Evolutionary conservation across 35 echinoderm and acorn worm genomes (phyloP), one percentile per base, ranked within the genome.

Genomic region (Apostichopus japonicus): DNA sequence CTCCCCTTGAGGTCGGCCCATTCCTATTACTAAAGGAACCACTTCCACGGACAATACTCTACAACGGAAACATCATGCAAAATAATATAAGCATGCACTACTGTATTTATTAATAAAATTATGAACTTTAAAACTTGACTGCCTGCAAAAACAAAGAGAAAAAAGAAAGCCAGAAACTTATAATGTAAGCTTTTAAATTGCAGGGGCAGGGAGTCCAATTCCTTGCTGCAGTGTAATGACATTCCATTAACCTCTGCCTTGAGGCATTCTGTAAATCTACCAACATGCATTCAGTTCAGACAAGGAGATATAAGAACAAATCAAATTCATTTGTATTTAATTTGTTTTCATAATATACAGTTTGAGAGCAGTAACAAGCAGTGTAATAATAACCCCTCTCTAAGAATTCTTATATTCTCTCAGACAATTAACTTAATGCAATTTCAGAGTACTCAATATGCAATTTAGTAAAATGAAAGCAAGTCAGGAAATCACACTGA

Each of bases 1-100:
- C 90, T 56, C 73, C 90, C 19, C 15, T 13, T 27, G 90, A 58
- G 59, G 58, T 17, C 6, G 80, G 62, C 71, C 87, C 93, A 82
- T 97, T 92, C 19, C 90, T 84, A 71, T 75, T 73, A 51, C 84
- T 90, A 80, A 90, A 79, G 55, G 76, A 89, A 93, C 91, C 92
- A 83, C 83, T 56, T 24, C 96, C 96, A 84, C 96, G 90, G 13
- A 98, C 96, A 86, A 98, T 96, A 54, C 83, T 80, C 96, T 98
- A 86, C 52, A 93, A 91, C 84, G 88, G 62, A 90, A 56, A 86
- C 90, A 79, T 23, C 59, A 89, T 89, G 86, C 86, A 89, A 89
- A 89, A 75, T 75, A 75, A 75, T 75, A 75, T 75, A 14, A 75
- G 71, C 71, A 75, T 75, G 71, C 71, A 75, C 71, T n/a, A n/a